Evolutionary conservation across 1,140 invertebrate species (phyloP).

Genomic region (Rhysida immarginata): DNA sequence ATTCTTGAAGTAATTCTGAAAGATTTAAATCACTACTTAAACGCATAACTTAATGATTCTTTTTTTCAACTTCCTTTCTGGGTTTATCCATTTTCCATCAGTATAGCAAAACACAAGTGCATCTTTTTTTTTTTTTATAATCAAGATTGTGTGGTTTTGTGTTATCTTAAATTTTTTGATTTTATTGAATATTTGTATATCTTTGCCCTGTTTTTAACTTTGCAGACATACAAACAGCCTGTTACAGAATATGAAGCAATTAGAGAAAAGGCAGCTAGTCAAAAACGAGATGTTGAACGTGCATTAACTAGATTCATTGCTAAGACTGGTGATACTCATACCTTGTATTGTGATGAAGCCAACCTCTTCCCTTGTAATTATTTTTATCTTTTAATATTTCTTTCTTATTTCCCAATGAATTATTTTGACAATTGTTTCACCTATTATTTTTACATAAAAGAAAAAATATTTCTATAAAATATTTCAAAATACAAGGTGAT

Average conservation of each 20-base stretch:
- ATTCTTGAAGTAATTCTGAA: too few species aligned
- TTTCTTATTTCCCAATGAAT: background rate
- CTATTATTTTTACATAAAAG: constrained; percentile 13
- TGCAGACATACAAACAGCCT: constrained; percentile 85
- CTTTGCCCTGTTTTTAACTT: constrained; percentile 18
- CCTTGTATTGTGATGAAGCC: constrained; percentile 74
- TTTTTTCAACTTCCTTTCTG: too few species aligned
- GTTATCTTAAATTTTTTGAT: constrained; percentile 3
- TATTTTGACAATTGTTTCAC: background rate
- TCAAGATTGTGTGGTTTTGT: background rate
- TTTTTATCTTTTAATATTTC: constrained; percentile 9
- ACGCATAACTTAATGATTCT: too few species aligned
- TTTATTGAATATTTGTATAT: too few species aligned
- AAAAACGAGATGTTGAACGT: constrained; percentile 85
- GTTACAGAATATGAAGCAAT: constrained; percentile 94
- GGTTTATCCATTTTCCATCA: too few species aligned
- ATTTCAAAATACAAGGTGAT: too few species aligned
- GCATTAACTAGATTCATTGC: constrained; percentile 86
- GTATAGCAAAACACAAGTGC: too few species aligned
- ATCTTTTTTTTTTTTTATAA: constrained; percentile 3
- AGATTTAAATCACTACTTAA: too few species aligned
- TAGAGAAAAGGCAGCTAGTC: constrained; percentile 66
- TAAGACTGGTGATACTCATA: constrained; percentile 82
- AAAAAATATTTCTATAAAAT: background rate
- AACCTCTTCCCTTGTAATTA: constrained; percentile 64